Percentiles rank a stretch among this genome's conserved stretches.
These are phyloP conservation scores for Ferrisia virgata DNA, from an alignment of 2,888 invertebrate species.

Conservation along the genomic window DNA sequence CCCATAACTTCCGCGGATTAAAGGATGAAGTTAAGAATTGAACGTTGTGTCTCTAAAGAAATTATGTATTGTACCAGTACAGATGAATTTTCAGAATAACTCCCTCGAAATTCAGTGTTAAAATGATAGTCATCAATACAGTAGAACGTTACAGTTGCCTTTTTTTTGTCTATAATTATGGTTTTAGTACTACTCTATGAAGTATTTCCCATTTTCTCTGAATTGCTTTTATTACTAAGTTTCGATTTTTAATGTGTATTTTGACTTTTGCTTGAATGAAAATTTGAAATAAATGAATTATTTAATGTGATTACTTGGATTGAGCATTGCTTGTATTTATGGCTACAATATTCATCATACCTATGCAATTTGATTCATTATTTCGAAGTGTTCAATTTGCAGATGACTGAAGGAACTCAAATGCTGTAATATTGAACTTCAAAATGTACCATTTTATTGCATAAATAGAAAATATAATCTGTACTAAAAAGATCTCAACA, in stretches of 20 bases:
- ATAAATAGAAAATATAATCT: too few relatives aligned
- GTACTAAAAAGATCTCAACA: too few relatives aligned
- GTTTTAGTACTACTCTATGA: background rate
- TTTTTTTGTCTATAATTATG: background rate
- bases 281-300: background rate
- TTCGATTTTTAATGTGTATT: conserved; percentile 1
- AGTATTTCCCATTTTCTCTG: background rate
- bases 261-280: background rate
- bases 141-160: background rate
- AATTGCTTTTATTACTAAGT: conserved; percentile 9
- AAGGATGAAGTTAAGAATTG: background rate
- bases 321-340: too few relatives aligned
- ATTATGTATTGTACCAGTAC: background rate
- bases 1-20: background rate
- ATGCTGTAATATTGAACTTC: too few relatives aligned
- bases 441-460: too few relatives aligned
- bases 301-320: background rate
- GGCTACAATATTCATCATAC: too few relatives aligned
- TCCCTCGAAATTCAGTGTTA: background rate
- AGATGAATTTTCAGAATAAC: background rate
- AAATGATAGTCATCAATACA: background rate
- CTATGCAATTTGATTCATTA: too few relatives aligned
- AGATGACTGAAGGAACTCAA: too few relatives aligned
- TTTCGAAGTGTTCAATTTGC: too few relatives aligned
- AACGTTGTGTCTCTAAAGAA: background rate